Base-by-base conservation (phyloP, 2,888 invertebrate species). In the Tiphia femorata region DNA sequence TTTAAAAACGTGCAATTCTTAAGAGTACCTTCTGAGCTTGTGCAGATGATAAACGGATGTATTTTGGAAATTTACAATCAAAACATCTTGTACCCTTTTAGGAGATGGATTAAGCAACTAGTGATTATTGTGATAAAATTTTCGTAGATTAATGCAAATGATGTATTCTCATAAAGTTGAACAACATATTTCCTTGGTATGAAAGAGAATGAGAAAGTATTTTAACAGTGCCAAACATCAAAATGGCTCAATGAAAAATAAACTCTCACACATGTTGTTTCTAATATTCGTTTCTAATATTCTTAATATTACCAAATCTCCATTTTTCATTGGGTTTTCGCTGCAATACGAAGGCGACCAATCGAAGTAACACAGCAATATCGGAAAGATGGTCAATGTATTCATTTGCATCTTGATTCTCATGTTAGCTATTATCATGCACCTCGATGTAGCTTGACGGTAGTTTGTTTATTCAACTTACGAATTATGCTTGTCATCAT, bases 111-210 rank as follows among this genome's bases (percentile, higher is more conserved):
- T 48, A 46, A 53, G 35, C 52, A 52, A 20, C 30, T 47, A 49
- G 49, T 30, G 30, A 61, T 56, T 60, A 62, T 71, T 70, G 71
- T 70, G 71, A 72, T 72, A 67, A 67, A 72, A 60, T 63, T 63
- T 58, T 58, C 48, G 50, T 47, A 48, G 54, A 48, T 37, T 52
- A 35, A 55, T 53, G 41, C 20, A 50, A 7, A 35, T 42, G 23
- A 21, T 42, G 44, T 30, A 47, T 42, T 49, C 19, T 50, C 51
- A 29, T 44, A 14, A 48, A 48, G n/a, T 57, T 35, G 43, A 30
- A 23, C 12, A 53, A 43, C 38, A 42, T 42, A 42, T 48, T 49
- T 50, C 33, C 54, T 56, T 43, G 41, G 49, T 48, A 46, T 38
- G 50, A 42, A 44, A 30, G 27, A 38, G 8, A n/a, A 35, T 14